These are phyloP conservation scores for Calcarius lapponicus DNA, from an alignment of 2,797 vertebrate species.

Conservation along the genomic window DNA sequence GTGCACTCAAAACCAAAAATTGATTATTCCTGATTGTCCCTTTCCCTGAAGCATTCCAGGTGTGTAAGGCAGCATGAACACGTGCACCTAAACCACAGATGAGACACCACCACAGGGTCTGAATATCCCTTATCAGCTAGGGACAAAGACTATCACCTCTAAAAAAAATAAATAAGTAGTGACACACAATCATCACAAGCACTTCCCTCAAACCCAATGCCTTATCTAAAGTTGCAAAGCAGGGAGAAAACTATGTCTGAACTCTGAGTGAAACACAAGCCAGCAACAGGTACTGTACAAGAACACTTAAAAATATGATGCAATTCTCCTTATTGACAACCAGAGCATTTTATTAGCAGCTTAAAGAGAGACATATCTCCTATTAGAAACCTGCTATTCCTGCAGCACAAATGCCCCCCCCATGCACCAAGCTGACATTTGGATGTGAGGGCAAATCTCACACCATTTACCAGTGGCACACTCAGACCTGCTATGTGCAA, in stretches of 20 bases:
- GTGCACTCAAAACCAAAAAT: not conserved
- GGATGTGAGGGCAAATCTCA: not conserved
- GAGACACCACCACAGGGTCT: not conserved
- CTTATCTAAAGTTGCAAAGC: not conserved
- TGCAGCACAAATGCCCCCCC: not conserved
- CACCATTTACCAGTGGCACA: not conserved
- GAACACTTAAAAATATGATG: not conserved
- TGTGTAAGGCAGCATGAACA: not conserved
- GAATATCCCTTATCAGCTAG: not conserved
- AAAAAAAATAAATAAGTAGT: not conserved
- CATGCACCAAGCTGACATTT: not conserved
- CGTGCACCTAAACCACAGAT: not conserved
- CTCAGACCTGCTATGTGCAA: not conserved
- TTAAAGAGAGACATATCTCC: not conserved
- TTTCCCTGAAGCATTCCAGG: not conserved
- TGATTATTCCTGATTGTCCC: not conserved
- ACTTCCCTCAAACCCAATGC: rapidly evolving
- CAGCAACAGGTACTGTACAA: not conserved
- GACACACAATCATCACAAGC: not conserved
- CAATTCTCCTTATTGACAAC: not conserved
- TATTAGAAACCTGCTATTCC: not conserved
- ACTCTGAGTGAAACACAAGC: not conserved
- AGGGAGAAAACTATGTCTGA: not conserved
- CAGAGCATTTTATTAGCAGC: not conserved
- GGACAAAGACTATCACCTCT: not conserved